Conservation (phyloP, 2,888 invertebrate genomes). For the Brassicogethes aeneus region DNA sequence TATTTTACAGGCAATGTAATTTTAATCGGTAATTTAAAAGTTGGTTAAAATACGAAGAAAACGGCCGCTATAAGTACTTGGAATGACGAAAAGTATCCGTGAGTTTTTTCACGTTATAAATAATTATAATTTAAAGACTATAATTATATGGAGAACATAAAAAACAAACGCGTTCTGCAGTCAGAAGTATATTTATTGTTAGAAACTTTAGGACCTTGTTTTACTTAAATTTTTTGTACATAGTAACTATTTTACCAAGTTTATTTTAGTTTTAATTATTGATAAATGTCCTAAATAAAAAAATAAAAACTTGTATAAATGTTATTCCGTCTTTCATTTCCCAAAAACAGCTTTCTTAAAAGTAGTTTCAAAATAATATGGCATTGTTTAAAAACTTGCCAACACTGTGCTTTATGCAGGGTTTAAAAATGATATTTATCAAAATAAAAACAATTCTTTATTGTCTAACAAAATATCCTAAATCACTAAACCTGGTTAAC, state of each 20-base stretch:
- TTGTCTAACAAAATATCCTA: slow-evolving; percentile 8
- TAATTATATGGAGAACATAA: slow-evolving; percentile 13
- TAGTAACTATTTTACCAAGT: slow-evolving; percentile 6
- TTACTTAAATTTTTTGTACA: slow-evolving; percentile 12
- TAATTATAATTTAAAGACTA: slow-evolving; percentile 13
- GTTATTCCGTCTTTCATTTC: too few species aligned
- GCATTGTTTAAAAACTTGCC: too few species aligned
- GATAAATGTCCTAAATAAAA: neutral
- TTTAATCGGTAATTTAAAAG: too few species aligned
- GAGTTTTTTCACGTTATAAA: slow-evolving; percentile 17
- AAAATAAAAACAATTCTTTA: slow-evolving; percentile 7
- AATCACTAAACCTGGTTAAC: slow-evolving; percentile 52
- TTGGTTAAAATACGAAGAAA: too few species aligned
- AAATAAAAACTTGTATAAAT: too few species aligned
- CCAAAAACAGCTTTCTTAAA: too few species aligned
- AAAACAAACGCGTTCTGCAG: slow-evolving; percentile 8
- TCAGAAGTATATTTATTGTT: slow-evolving; percentile 16
- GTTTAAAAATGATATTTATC: neutral
- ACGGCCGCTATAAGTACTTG: neutral
- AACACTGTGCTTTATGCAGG: too few species aligned
- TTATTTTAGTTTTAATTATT: neutral
- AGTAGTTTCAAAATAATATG: too few species aligned
- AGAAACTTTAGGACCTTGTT: slow-evolving; percentile 3
- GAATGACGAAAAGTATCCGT: slow-evolving; percentile 11
- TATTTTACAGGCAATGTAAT: neutral